Evolutionary conservation across 1,140 invertebrate species (phyloP).

Genomic region (Ips nitidus): DNA sequence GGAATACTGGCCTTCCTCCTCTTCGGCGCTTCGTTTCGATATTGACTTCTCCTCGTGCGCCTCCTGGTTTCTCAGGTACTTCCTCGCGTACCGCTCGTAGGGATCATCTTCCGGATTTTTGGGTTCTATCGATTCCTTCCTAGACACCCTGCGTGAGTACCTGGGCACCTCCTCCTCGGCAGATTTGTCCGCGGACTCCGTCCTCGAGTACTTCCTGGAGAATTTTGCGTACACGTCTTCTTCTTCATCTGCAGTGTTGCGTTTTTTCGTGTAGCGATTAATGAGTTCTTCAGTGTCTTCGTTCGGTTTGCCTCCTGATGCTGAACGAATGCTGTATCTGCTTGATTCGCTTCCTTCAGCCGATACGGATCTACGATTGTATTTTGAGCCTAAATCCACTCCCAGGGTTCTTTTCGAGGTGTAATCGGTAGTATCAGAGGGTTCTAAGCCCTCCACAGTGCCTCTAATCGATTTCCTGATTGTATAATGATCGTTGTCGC

Average conservation of each 20-base stretch:
- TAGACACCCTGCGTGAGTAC: conserved; percentile 57
- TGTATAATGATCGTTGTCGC: conserved; percentile 41
- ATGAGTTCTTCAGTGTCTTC: conserved; percentile 42
- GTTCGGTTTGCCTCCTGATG: conserved; percentile 31
- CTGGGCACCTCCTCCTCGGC: conserved; percentile 60
- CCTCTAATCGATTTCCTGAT: conserved; percentile 42
- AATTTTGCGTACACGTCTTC: conserved; percentile 49
- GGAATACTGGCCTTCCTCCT: neutral
- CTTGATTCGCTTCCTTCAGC: conserved; percentile 36
- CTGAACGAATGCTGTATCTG: conserved; percentile 36
- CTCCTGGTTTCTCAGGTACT: conserved; percentile 41
- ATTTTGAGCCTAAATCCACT: conserved; percentile 38
- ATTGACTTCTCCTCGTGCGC: conserved; percentile 2
- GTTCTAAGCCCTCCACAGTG: conserved; percentile 39
- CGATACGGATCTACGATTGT: conserved; percentile 40
- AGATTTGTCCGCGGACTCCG: conserved; percentile 40
- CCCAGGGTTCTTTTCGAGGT: conserved; percentile 32
- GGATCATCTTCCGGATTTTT: conserved; percentile 41
- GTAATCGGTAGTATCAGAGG: conserved; percentile 24
- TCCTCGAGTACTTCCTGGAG: conserved; percentile 42
- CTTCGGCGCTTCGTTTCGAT: conserved; percentile 25
- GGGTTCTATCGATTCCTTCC: conserved; percentile 47
- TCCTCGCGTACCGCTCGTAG: conserved; percentile 39
- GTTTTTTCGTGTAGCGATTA: conserved; percentile 40
- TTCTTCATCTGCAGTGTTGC: conserved; percentile 39